Evolutionary conservation across 1,140 invertebrate species (phyloP).

Genomic region (Procambarus virginalis): DNA sequence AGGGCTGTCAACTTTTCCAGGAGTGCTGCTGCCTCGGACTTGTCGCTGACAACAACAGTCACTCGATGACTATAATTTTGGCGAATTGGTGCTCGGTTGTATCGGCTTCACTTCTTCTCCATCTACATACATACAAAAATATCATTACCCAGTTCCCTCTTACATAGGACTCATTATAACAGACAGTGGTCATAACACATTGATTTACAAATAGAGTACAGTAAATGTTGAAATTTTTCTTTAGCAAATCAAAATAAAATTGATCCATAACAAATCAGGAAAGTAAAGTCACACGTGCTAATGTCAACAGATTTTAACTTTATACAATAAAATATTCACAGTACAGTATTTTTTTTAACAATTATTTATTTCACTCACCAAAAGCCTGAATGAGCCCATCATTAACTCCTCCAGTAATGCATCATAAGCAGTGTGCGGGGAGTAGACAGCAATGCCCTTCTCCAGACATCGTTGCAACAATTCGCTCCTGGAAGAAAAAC

Average conservation of each 20-base stretch:
- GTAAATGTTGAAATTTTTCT: too few relatives aligned
- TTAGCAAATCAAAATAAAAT: too few relatives aligned
- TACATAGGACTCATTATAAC: too few relatives aligned
- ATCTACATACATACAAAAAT: not conserved
- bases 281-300: too few relatives aligned
- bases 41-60: not conserved
- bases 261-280: too few relatives aligned
- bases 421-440: conserved; percentile 95
- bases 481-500: conserved; percentile 80
- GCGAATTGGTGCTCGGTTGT: not conserved
- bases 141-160: too few relatives aligned
- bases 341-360: too few relatives aligned
- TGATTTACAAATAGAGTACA: too few relatives aligned
- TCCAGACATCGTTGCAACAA: conserved; percentile 88
- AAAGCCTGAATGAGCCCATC: conserved; percentile 92
- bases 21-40: not conserved
- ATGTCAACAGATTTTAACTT: too few relatives aligned
- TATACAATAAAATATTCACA: too few relatives aligned
- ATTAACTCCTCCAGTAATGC: conserved; percentile 87
- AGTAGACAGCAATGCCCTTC: conserved; percentile 91
- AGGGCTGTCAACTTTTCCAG: not conserved
- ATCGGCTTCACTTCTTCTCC: conserved; percentile 6
- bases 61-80: conserved; percentile 14
- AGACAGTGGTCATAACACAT: too few relatives aligned
- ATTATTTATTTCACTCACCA: conserved; percentile 74